Percentiles rank a stretch among this genome's conserved stretches.
phyloP scores from a whole-genome alignment of 2,888 invertebrate genomes.

The Julus scandinavius region DNA sequence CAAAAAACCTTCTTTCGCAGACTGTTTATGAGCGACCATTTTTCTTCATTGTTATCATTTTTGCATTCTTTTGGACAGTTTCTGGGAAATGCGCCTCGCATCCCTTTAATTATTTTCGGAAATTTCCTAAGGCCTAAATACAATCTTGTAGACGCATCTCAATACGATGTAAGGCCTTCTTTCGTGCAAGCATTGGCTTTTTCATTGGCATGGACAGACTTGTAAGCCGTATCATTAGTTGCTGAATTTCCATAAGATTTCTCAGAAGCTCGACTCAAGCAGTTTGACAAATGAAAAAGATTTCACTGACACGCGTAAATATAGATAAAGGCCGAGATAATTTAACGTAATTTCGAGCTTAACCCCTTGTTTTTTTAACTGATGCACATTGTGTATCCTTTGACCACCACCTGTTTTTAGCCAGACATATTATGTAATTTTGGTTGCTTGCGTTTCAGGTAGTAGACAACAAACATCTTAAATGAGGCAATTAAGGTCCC shows the following conservation, averaged over 20 bases:
- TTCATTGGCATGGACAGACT: background rate
- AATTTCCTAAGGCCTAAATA: slow-evolving; percentile 27
- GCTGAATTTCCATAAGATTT: slow-evolving; percentile 23
- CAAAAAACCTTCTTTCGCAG: slow-evolving; percentile 11
- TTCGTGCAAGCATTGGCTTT: background rate
- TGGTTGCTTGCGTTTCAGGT: background rate
- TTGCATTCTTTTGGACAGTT: background rate
- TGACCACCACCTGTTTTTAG: slow-evolving; percentile 32
- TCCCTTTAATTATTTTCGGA: slow-evolving; percentile 42
- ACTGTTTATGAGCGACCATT: slow-evolving; percentile 42
- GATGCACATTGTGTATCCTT: background rate
- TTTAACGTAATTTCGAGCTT: slow-evolving; percentile 15
- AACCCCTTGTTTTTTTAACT: slow-evolving; percentile 28
- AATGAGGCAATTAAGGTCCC: background rate
- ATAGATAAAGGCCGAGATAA: slow-evolving; percentile 33
- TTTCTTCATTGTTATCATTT: slow-evolving; percentile 42
- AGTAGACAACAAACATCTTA: slow-evolving; percentile 15
- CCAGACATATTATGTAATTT: slow-evolving; percentile 23
- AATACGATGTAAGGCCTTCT: background rate
- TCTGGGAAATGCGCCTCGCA: slow-evolving; percentile 23
- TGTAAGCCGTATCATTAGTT: background rate
- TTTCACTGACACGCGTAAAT: slow-evolving; percentile 38
- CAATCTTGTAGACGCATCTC: background rate
- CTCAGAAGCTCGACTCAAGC: background rate
- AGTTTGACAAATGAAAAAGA: slow-evolving; percentile 28